Evolutionary conservation across 2,113 vertebrate genomes (phyloP).

Genomic region (Thunnus maccoyii): DNA sequence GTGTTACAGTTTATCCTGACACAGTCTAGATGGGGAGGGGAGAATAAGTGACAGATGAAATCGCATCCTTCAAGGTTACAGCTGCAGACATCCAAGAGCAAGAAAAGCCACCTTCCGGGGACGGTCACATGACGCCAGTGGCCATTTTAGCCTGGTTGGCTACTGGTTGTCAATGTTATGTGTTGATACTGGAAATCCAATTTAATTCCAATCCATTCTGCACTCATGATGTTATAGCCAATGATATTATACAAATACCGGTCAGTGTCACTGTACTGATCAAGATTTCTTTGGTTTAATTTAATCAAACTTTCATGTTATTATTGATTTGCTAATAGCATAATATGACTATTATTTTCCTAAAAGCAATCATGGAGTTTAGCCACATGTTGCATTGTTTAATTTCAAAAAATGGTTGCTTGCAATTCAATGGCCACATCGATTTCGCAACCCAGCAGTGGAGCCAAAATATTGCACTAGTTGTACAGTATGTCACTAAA

Average conservation of each 20-base stretch:
- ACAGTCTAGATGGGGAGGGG: slow-evolving; percentile 99
- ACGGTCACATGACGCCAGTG: slow-evolving; percentile 95
- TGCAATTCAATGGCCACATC: slow-evolving; percentile 92
- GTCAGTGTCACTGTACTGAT: slow-evolving; percentile 15
- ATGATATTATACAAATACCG: not conserved
- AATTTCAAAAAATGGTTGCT: slow-evolving; percentile 90
- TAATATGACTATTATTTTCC: not conserved
- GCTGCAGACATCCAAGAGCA: slow-evolving; percentile 99
- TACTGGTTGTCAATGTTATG: slow-evolving; percentile 14
- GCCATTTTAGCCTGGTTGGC: slow-evolving; percentile 88
- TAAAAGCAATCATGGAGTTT: not conserved
- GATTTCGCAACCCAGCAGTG: slow-evolving; percentile 90
- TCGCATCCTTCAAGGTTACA: slow-evolving; percentile 99
- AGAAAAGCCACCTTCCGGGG: slow-evolving; percentile 98
- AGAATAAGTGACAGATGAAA: slow-evolving; percentile 99
- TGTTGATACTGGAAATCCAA: slow-evolving; percentile 19
- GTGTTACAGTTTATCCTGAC: slow-evolving; percentile 99
- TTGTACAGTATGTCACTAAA: not conserved
- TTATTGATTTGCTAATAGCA: not conserved
- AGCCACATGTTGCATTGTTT: not conserved
- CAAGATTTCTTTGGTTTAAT: slow-evolving; percentile 3
- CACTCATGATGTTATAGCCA: not conserved
- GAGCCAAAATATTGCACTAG: slow-evolving; percentile 16
- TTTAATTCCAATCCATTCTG: slow-evolving; percentile 20
- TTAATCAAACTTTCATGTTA: not conserved